Conservation (phyloP, 2,113 vertebrate genomes). For the Uria aalge region DNA sequence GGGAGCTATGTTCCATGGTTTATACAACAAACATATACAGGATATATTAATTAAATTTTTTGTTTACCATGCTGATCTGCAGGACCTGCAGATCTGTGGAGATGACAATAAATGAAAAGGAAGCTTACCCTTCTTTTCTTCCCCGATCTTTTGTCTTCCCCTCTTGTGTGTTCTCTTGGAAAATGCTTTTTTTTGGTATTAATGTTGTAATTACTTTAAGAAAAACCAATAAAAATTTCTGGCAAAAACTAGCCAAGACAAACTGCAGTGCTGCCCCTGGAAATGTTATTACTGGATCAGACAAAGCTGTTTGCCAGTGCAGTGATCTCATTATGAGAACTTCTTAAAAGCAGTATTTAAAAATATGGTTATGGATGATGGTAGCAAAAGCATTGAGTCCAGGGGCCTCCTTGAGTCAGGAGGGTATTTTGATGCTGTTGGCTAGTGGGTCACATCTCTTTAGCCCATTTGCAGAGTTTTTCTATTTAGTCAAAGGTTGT, state of each 20-base stretch:
- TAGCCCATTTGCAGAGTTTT: background rate
- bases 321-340: background rate
- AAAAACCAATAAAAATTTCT: background rate
- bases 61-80: background rate
- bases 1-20: background rate
- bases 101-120: background rate
- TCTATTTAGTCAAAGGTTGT: background rate
- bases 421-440: background rate
- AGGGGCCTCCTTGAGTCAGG: background rate
- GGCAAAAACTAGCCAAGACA: background rate
- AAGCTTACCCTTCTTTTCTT: background rate
- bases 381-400: background rate
- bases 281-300: constrained; percentile 31
- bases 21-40: background rate
- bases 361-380: background rate
- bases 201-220: background rate
- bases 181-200: background rate
- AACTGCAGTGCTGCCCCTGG: background rate
- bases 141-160: background rate
- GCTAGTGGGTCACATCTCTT: background rate
- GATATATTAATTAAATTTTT: background rate
- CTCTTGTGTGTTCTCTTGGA: background rate
- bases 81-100: background rate
- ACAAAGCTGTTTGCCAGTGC: background rate
- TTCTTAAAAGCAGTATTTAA: background rate